Base-by-base conservation (phyloP, 2,888 invertebrate species). In the Acanthococcus lagerstroemiae region DNA sequence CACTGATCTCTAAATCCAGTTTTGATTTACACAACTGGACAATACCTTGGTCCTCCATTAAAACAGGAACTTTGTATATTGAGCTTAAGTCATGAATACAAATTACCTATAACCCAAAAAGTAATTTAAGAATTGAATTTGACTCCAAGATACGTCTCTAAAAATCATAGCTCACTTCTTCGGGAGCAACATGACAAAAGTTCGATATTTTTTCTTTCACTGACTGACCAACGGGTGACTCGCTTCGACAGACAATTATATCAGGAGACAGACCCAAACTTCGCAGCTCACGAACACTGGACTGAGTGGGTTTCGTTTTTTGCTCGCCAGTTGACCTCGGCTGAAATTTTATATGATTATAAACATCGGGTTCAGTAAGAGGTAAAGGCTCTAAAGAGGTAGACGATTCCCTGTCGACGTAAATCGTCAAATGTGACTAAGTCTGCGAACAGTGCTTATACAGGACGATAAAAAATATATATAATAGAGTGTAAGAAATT, bases 221-320 rank as follows among this genome's bases (percentile, higher is more conserved):
- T 9, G 65, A 60, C 56, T 60, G 54, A n/a, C 85, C 84, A 54
- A 97, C 87, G 0, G 90, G 89, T 71, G 85, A 85, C 74, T 92
- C 90, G 60, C 94, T 94, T 54, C 96, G 83, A 74, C 95, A 95
- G 7, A 96, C 87, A 74, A 97, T 93, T 72, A 97, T 80, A 79
- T 97, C 96, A 0, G 97, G 95, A 9, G 89, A 88, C 48, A 97
- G 77, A 1, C 96, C 97, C n/a, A 95, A 81, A 0, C 95, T 94
- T 70, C 96, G 81, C 19, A 99, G 77, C 76, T 96, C 95, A 68
- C 95, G 80, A 1, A 99, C 95, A 61, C 95, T 95, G 21, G 93
- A 87, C 77, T 99, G 99, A 15, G 97, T 99, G 1, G 99, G 99
- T 75, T 99, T 99, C 0, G 99, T 97, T 80, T 99, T 99, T n/a